These are phyloP conservation scores for Paramuricea clavata DNA, from an alignment of 92 coral and sea anemone genomes.

Conservation along the genomic window DNA sequence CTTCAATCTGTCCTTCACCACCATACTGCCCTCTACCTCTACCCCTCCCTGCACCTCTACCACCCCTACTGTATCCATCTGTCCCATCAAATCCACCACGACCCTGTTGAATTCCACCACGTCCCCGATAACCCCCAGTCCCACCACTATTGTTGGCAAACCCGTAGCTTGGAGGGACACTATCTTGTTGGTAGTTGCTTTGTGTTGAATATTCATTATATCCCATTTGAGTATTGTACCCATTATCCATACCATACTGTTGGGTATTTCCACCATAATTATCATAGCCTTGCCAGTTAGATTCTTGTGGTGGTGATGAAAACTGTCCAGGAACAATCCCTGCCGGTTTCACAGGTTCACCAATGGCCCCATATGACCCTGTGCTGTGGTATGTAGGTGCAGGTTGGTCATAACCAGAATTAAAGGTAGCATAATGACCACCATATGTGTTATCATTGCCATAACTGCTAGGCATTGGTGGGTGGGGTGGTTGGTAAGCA, in stretches of 20 bases:
- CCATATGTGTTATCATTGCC: background rate
- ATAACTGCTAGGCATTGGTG: slow-evolving; percentile 1
- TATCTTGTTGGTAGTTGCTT: background rate
- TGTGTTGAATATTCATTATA: slow-evolving; percentile 14
- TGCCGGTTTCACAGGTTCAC: slow-evolving; percentile 16
- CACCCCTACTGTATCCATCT: slow-evolving; percentile 49
- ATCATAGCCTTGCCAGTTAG: slow-evolving; percentile 14
- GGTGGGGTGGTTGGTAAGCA: background rate
- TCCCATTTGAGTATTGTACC: background rate
- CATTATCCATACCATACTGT: background rate
- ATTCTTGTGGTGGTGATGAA: background rate
- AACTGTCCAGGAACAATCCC: background rate
- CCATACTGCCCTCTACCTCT: slow-evolving; percentile 38
- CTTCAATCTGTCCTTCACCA: background rate
- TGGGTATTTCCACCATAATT: background rate
- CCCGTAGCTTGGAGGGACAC: background rate
- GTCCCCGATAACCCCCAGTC: background rate
- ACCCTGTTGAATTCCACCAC: background rate
- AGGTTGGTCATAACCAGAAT: background rate
- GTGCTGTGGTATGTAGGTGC: slow-evolving; percentile 2
- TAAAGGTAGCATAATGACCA: background rate
- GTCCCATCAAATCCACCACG: slow-evolving; percentile 57
- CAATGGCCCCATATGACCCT: slow-evolving; percentile 31
- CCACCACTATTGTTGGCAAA: background rate
- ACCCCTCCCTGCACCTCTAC: slow-evolving; percentile 17